Evolutionary conservation across 2,888 invertebrate genomes (phyloP).

Genomic region (Melieria omissa): DNA sequence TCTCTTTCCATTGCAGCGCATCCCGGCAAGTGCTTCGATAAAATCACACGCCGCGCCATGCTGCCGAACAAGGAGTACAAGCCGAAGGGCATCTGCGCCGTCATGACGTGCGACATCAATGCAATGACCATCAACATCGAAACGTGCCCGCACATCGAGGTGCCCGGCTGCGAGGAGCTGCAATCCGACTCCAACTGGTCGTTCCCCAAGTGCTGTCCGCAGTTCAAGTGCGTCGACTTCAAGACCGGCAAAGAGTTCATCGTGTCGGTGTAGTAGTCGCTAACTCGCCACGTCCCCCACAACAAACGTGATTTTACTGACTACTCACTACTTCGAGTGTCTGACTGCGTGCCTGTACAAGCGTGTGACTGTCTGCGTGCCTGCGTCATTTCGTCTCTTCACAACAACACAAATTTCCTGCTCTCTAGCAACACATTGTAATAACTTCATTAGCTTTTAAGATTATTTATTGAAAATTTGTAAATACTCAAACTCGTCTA

Average conservation of each 20-base stretch:
- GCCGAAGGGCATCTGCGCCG: conserved; percentile 65
- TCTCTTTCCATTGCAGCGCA: conserved; percentile 53
- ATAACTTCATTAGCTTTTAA: conserved; percentile 30
- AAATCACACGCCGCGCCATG: conserved; percentile 61
- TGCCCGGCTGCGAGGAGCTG: conserved; percentile 65
- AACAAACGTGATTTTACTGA: conserved; percentile 43
- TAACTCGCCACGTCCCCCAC: neutral
- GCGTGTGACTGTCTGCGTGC: conserved; percentile 18
- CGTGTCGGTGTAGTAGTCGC: conserved; percentile 54
- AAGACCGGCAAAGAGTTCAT: conserved; percentile 64
- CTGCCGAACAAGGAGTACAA: conserved; percentile 65
- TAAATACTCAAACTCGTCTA: conserved; percentile 23
- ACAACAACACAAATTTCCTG: neutral
- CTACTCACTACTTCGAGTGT: conserved; percentile 25
- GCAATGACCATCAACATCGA: conserved; percentile 62
- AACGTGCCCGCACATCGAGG: conserved; percentile 64
- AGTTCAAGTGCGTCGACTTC: conserved; percentile 63
- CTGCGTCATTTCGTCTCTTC: conserved; percentile 25
- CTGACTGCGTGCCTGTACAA: conserved; percentile 5
- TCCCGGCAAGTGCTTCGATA: conserved; percentile 65
- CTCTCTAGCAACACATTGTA: conserved; percentile 11
- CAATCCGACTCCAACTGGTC: conserved; percentile 61
- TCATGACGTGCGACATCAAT: conserved; percentile 63
- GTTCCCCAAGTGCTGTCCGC: conserved; percentile 65
- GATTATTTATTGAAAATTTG: conserved; percentile 29